A percentile compares a stretch with the other conserved stretches of the same genome.
phyloP scores from a whole-genome alignment of 2,888 invertebrate species.

The Sthenelais limicola region DNA sequence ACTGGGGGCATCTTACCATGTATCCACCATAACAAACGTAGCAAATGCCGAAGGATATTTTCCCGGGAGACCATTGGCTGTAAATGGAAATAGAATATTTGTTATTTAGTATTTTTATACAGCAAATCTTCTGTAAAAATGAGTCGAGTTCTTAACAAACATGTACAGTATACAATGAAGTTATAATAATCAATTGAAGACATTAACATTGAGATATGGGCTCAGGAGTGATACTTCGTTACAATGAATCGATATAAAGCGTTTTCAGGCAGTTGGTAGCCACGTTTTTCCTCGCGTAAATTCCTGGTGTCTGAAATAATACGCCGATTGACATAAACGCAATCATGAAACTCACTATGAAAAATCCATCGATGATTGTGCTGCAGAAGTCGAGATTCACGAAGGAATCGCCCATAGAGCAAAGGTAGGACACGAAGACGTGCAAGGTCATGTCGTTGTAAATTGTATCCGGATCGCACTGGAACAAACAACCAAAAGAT shows the following conservation, averaged over 20 bases:
- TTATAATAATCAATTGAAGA: not conserved
- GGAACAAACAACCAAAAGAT: slow-evolving; percentile 30
- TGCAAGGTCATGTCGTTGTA: slow-evolving; percentile 97
- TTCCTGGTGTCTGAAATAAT: no score
- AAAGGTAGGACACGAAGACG: slow-evolving; percentile 86
- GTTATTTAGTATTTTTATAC: not conserved
- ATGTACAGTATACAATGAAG: not conserved
- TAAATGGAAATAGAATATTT: not conserved
- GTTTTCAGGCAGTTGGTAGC: no score
- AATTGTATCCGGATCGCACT: slow-evolving; percentile 90
- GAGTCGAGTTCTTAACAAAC: not conserved
- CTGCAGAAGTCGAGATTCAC: slow-evolving; percentile 95
- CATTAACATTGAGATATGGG: no score
- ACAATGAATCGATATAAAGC: no score
- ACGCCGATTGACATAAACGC: no score
- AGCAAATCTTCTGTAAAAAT: not conserved
- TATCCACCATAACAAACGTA: slow-evolving; percentile 92
- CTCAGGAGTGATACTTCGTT: no score
- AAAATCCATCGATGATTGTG: slow-evolving; percentile 95
- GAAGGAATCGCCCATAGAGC: slow-evolving; percentile 93
- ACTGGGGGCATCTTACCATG: slow-evolving; percentile 87
- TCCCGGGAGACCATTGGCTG: slow-evolving; percentile 85
- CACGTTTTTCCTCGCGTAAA: no score
- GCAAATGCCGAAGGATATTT: slow-evolving; percentile 91
- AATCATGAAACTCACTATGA: slow-evolving; percentile 82